Conservation (phyloP, 2,113 vertebrate species). For the Etheostoma spectabile region DNA sequence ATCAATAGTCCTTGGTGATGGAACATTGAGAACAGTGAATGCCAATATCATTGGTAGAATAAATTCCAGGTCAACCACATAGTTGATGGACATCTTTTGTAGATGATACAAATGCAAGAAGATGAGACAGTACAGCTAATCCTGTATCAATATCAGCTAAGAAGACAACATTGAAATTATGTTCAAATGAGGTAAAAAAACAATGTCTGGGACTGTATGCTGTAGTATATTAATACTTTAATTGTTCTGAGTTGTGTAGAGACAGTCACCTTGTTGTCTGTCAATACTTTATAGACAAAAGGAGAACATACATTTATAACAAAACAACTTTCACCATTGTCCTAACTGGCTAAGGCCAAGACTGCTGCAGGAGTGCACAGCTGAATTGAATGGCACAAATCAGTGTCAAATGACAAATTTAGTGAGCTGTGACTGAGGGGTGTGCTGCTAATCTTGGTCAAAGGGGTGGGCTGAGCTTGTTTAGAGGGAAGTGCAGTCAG, state of each 20-base stretch:
- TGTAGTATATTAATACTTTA: background rate
- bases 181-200: background rate
- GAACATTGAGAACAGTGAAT: background rate
- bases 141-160: background rate
- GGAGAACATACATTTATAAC: background rate
- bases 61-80: background rate
- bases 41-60: background rate
- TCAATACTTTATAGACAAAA: background rate
- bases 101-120: background rate
- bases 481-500: constrained; percentile 2
- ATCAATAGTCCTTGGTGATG: background rate
- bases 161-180: background rate
- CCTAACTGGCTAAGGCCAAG: background rate
- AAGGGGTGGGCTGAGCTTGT: background rate
- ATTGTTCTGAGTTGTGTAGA: background rate
- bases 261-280: constrained; percentile 2
- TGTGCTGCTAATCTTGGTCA: background rate
- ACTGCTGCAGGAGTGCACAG: background rate
- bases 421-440: constrained; percentile 26
- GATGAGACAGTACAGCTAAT: background rate
- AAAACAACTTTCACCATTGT: background rate
- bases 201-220: background rate
- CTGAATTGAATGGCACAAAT: background rate
- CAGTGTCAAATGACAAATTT: constrained; percentile 4
- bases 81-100: background rate